Evolutionary conservation across 2,797 vertebrate species (phyloP), one percentile per base, ranked within the genome.

Genomic region (Atherinosoma microstoma): DNA sequence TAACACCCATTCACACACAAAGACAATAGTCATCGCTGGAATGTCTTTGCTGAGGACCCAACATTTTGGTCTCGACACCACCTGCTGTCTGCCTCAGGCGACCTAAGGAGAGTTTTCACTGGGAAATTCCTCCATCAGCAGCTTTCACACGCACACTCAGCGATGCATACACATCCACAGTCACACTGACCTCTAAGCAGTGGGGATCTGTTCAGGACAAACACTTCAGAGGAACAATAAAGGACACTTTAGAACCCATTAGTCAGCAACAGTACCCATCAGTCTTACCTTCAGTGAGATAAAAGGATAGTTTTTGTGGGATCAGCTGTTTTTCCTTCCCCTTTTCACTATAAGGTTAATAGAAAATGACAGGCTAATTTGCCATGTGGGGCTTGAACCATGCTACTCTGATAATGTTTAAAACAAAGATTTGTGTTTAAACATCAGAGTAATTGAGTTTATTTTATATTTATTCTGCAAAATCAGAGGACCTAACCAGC

Each of bases 11-110:
- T 87, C 59, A 65, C 71, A 78, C 75, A 83, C 67, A 75, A 83
- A 81, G 78, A 74, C 82, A 63, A 83, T 85, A 70, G 70, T 45
- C 47, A 75, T 74, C 11, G 30, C 58, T 80, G 87, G 86, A 92
- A 92, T 89, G 83, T 79, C 79, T 91, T 89, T 84, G 69, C 80
- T 54, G 73, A 87, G 83, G 72, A 64, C 85, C 70, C 70, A 72
- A 81, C 54, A 73, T 75, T 86, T 83, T 59, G 47, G 65, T 72
- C 77, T 73, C 58, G 24, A 71, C 72, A 51, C 67, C 86, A 89
- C 77, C 87, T 87, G 90, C 82, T 42, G 65, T 73, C 58, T 32
- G 49, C 63, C 27, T 58, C 30, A 27, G 58, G 66, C 22, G 29
- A 58, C 40, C 63, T 49, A 36, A 13, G n/a, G 35, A 61, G 24